Conservation (phyloP, 2,797 vertebrate genomes). For the Poliocrania exsul region DNA sequence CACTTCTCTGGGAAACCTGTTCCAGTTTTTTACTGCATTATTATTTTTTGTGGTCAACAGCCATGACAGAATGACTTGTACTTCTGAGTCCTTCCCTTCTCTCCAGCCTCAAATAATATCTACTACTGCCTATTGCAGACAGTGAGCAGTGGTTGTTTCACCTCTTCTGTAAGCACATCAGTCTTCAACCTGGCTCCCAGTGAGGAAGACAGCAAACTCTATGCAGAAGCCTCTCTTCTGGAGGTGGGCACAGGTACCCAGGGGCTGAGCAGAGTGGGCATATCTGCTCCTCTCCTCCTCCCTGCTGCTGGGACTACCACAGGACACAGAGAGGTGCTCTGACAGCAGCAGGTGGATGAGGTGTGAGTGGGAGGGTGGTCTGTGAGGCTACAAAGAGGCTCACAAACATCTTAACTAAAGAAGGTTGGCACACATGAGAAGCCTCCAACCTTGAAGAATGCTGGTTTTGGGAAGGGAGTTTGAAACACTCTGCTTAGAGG, state of each 20-base stretch:
- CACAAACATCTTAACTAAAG: neutral
- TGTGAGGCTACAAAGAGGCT: neutral
- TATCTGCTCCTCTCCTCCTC: neutral
- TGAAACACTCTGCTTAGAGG: neutral
- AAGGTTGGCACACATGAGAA: neutral
- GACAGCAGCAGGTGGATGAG: neutral
- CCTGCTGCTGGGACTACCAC: neutral
- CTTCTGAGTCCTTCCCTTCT: neutral
- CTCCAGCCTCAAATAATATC: neutral
- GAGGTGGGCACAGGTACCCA: constrained; percentile 64
- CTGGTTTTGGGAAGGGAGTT: neutral
- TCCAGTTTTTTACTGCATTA: neutral
- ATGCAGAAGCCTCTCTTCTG: constrained; percentile 53
- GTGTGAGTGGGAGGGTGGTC: neutral
- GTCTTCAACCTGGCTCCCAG: constrained; percentile 43
- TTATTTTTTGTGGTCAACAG: neutral
- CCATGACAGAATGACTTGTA: neutral
- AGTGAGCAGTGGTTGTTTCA: constrained; percentile 54
- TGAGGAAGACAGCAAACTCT: neutral
- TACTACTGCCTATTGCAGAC: constrained; percentile 11
- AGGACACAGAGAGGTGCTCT: neutral
- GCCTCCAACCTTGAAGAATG: neutral
- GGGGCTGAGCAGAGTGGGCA: neutral
- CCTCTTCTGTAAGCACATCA: constrained; percentile 41
- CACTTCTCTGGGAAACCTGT: neutral